Base-by-base conservation (phyloP, 2,797 vertebrate species). In the Phalanger gymnotis region DNA sequence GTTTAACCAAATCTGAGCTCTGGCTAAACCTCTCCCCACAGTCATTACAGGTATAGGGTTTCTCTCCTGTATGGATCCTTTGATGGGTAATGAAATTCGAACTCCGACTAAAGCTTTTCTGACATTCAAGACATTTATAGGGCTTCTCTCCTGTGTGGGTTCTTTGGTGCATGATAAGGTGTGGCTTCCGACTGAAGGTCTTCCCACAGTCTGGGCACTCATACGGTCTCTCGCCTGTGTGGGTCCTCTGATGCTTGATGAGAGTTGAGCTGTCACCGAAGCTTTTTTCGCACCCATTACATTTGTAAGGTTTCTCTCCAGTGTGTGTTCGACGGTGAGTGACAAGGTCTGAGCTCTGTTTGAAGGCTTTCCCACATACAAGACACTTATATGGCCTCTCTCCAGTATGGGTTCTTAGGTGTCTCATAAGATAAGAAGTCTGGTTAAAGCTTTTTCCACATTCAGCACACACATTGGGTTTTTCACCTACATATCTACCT, bases 401-500 rank as follows among this genome's bases (percentile, higher is more conserved):
- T 0, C 94, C 93, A 13, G 90, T 94, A 40, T 96, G 96, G 54
- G 94, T 97, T 92, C 96, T 96, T 6, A 57, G 87, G 94, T 96
- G 98, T 90, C 98, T 97, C 0, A 96, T 92, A 56, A 98, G 98
- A 81, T 98, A 97, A 0, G 98, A 98, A n/a, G 97, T 98, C 96
- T 98, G 98, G 95, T 96, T 98, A 96, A 98, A 98, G 96, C 96
- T 98, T 90, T 98, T 98, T 30, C 98, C 98, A 0, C 98, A 98
- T 27, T 98, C 96, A 0, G 81, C 93, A 95, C 98, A 98, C 92
- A 92, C 27, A 27, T 81, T 81, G 14, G 96, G 91, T 92, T 94
- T 95, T 91, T 92, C 92, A 55, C 94, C 91, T 16, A 90, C 54
- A 12, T 52, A 93, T 19, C 91, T 90, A 3, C 16, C 58, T 47